Percentiles rank a stretch among this genome's conserved stretches.
phyloP scores from a whole-genome alignment of 2,797 vertebrate genomes.

The Corythornis leucogaster region DNA sequence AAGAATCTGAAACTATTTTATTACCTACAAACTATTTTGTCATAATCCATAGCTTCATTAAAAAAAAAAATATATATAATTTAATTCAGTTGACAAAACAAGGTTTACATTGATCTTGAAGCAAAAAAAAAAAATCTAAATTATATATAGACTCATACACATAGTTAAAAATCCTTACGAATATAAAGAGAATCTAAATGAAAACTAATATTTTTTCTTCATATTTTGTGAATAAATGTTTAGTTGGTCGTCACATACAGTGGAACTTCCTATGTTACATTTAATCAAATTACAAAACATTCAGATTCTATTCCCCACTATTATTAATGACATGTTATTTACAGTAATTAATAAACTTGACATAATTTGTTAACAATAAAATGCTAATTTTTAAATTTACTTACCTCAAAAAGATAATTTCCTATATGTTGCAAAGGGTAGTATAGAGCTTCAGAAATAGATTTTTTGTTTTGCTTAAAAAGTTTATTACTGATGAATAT shows the following conservation, averaged over 20 bases:
- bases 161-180: neutral
- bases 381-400: slow-evolving; percentile 26
- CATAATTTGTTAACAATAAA: neutral
- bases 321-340: neutral
- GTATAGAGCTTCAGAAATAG: slow-evolving; percentile 70
- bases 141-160: neutral
- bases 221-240: neutral
- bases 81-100: too few species aligned
- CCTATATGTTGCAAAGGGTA: slow-evolving; percentile 86
- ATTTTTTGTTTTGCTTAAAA: slow-evolving; percentile 36
- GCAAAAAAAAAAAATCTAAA: neutral
- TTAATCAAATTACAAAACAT: neutral
- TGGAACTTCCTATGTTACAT: neutral
- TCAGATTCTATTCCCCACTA: neutral
- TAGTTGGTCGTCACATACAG: neutral
- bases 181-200: neutral
- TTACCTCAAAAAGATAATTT: slow-evolving; percentile 91
- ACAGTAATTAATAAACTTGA: neutral
- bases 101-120: neutral
- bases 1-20: too few species aligned
- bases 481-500: slow-evolving; percentile 61
- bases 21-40: too few species aligned
- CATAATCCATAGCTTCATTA: too few species aligned
- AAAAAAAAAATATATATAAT: too few species aligned
- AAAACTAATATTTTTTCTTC: neutral